Percentiles rank a stretch among this genome's conserved stretches.
Evolutionary conservation across 1,140 invertebrate species (phyloP).

Genomic region (Hycleus phaleratus): DNA sequence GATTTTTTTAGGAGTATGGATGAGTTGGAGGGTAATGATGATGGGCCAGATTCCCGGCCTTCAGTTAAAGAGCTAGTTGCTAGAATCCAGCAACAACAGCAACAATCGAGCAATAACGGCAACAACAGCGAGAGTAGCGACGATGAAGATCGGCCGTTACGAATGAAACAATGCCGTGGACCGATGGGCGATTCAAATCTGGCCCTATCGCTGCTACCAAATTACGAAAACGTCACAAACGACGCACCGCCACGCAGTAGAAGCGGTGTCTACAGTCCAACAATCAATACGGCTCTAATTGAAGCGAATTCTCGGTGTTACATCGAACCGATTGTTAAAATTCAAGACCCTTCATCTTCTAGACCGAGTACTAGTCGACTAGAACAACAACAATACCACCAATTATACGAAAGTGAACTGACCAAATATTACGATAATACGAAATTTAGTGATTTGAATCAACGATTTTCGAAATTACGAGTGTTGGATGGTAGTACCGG

Average conservation of each 20-base stretch:
- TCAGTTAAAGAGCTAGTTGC: slow-evolving; percentile 53
- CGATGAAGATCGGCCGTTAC: slow-evolving; percentile 48
- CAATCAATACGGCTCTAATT: slow-evolving; percentile 19
- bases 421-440: slow-evolving; percentile 23
- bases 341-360: slow-evolving; percentile 19
- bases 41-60: slow-evolving; percentile 35
- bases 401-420: slow-evolving; percentile 22
- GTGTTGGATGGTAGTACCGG: slow-evolving; percentile 27
- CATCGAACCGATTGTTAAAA: slow-evolving; percentile 35
- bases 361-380: slow-evolving; percentile 2
- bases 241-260: slow-evolving; percentile 44
- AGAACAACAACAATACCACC: background rate
- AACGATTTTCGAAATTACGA: slow-evolving; percentile 32
- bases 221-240: slow-evolving; percentile 47
- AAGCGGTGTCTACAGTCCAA: slow-evolving; percentile 37
- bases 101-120: slow-evolving; percentile 18
- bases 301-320: slow-evolving; percentile 24
- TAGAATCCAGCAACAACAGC: slow-evolving; percentile 47
- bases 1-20: slow-evolving; percentile 36
- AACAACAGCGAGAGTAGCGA: slow-evolving; percentile 47
- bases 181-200: slow-evolving; percentile 48
- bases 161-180: slow-evolving; percentile 44
- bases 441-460: slow-evolving; percentile 26
- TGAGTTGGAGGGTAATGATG: slow-evolving; percentile 34
- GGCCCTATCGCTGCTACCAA: slow-evolving; percentile 29